Evolutionary conservation across 2,797 vertebrate species (phyloP), one percentile per base, ranked within the genome.

Genomic region (Leptatherina wallacei): DNA sequence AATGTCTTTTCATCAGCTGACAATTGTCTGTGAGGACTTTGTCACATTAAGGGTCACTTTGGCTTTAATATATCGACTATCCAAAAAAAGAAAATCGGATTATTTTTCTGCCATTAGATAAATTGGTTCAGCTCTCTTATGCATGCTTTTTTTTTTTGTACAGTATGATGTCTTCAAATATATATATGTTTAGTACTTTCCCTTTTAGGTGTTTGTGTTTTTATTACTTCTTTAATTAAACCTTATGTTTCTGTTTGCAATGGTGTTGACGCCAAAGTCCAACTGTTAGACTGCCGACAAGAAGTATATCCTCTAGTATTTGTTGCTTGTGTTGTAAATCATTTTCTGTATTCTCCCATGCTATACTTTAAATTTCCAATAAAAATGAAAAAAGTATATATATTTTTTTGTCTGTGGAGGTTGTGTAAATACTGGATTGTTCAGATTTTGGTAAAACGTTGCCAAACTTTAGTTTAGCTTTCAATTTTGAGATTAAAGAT

Each of bases 111-210:
- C 57, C 54, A 54, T 27, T 29, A 4, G 22, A 13, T 11, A 13
- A 14, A 52, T 27, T 27, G 49, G 10, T 52, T 22, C n/a, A 24
- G 4, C 9, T 51, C 9, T 51, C 22, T 51, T 51, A 51, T 22
- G n/a, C 47, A 33, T 18, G 3, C 2, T 12, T 69, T 69, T 82
- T 65, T 72, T 89, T 82, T 65, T 72, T 89, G 85, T 88, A 88
- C 78, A 84, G 81, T 84, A 72, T 78, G 69, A 65, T 69, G 64
- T 83, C 61, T 49, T 76, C 79, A 75, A 87, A 22, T 76, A 30
- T 85, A 30, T 85, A 49, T 83, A 2, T 49, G 44, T 42, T 16
- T 78, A 65, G 78, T 73, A 6, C 71, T 49, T 75, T 77, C 1
- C 4, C 0, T 75, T 27, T 55, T 55, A 51, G 9, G 29, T 76